Base-by-base conservation (phyloP, 1,140 invertebrate genomes). In the Pogonognathellus flavescens region DNA sequence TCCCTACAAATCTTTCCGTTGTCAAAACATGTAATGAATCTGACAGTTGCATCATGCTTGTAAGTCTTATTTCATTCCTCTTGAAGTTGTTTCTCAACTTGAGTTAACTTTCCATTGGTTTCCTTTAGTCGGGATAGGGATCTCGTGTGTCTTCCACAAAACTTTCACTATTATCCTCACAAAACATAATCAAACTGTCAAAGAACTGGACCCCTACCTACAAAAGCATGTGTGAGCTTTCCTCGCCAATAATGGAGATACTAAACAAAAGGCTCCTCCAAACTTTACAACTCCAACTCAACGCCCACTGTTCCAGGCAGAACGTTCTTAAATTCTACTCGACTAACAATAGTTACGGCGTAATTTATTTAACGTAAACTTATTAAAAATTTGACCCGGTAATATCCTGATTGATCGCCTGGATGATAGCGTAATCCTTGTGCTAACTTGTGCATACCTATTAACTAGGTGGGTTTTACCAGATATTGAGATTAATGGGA, bases 111-210 rank as follows among this genome's bases (percentile, higher is more conserved):
- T 66, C 20, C 18, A 66, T 25, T 25, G 9, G 22, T 66, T 66
- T 66, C 22, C 62, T 31, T 66, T 66, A 6, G 20, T 31, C 3
- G 14, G 25, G 22, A 13, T 22, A 25, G 22, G 25, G 22, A 66
- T 66, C 62, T 14, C 22, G 4, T 66, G 25, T 66, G 25, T 66
- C 62, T 66, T 14, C 11, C 20, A 66, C 4, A 31, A 66, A 66
- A n/a, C 0, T 66, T 66, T 66, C 25, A 13, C 62, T 66, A 66
- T 66, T 25, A 66, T 3, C 22, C 22, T 25, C 11, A 66, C 14
- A 66, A n/a, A 66, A 66, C 25, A 25, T 66, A 66, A 66, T 66
- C 62, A 66, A 66, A 66, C 62, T 66, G 62, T 66, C 62, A 66
- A 66, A 66, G 20, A 25, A 66, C 62, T 66, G 20, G 62, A 25